Evolutionary conservation across 2,113 vertebrate species (phyloP).

Genomic region (Eonycteris spelaea): DNA sequence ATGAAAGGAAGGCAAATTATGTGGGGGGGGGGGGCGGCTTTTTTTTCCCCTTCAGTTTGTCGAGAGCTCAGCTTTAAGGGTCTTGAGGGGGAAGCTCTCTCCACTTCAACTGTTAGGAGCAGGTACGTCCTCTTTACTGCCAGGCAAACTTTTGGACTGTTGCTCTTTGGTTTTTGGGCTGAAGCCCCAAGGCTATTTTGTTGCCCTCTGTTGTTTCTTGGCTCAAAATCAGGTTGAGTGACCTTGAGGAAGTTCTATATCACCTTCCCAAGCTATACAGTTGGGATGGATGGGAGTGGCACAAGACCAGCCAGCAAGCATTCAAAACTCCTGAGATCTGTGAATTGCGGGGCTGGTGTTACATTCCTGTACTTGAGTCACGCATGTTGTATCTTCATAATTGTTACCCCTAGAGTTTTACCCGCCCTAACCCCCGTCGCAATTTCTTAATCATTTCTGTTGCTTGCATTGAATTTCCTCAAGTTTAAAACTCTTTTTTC

Average conservation of each 20-base stretch:
- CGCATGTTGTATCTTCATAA: slow-evolving; percentile 29
- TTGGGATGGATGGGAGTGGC: not conserved
- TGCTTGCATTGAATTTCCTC: slow-evolving; percentile 59
- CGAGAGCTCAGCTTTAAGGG: not conserved
- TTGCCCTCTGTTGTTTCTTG: slow-evolving; percentile 27
- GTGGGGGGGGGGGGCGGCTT: fast-evolving
- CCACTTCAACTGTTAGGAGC: not conserved
- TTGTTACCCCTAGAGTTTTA: not conserved
- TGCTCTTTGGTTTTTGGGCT: not conserved
- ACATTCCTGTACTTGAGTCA: not conserved
- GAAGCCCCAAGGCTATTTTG: not conserved
- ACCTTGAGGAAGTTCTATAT: slow-evolving; percentile 22
- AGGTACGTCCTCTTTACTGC: not conserved
- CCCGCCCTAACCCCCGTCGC: not conserved
- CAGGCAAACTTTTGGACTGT: not conserved
- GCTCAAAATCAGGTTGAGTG: not conserved
- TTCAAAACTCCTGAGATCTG: not conserved
- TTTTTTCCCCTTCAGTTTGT: not conserved
- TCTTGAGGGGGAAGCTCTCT: not conserved
- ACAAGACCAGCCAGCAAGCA: not conserved
- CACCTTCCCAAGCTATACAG: not conserved
- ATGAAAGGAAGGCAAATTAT: not conserved
- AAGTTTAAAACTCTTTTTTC: slow-evolving; percentile 44
- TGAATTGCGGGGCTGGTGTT: not conserved
- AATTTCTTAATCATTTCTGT: slow-evolving; percentile 56